These are phyloP conservation scores for Cottus gobio DNA, from an alignment of 2,113 vertebrate species.

Conservation along the genomic window DNA sequence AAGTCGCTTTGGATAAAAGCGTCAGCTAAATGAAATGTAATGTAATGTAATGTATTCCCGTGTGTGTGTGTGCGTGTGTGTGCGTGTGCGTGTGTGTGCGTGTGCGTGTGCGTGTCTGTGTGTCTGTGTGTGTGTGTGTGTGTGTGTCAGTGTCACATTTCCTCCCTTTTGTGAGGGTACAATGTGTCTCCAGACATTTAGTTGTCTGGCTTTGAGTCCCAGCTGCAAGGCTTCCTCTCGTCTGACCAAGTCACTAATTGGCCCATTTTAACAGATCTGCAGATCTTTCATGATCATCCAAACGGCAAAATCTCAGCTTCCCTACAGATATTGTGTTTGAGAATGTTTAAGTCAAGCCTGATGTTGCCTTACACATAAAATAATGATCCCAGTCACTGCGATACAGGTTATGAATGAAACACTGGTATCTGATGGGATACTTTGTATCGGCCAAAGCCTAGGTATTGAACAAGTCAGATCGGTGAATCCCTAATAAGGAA, in stretches of 20 bases:
- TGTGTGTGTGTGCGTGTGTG: conserved; percentile 27
- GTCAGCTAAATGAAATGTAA: no score
- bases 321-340: not conserved
- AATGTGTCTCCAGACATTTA: conserved; percentile 55
- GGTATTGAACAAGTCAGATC: no score
- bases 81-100: conserved; percentile 37
- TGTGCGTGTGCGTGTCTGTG: conserved; percentile 32
- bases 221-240: conserved; percentile 22
- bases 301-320: not conserved
- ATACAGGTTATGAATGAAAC: not conserved
- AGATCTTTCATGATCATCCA: conserved; percentile 9
- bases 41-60: no score
- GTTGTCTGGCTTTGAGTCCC: conserved; percentile 33
- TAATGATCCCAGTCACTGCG: not conserved
- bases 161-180: conserved; percentile 49
- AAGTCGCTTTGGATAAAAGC: no score
- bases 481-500: not conserved
- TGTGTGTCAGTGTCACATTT: conserved; percentile 53
- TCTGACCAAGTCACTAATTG: conserved; percentile 34
- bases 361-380: not conserved
- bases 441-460: no score
- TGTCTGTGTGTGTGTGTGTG: conserved; percentile 24
- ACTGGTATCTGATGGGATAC: no score
- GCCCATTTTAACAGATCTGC: conserved; percentile 9
- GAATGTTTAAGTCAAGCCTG: not conserved